phyloP scores from a whole-genome alignment of 2,113 vertebrate species.

The Peromyscus leucopus region DNA sequence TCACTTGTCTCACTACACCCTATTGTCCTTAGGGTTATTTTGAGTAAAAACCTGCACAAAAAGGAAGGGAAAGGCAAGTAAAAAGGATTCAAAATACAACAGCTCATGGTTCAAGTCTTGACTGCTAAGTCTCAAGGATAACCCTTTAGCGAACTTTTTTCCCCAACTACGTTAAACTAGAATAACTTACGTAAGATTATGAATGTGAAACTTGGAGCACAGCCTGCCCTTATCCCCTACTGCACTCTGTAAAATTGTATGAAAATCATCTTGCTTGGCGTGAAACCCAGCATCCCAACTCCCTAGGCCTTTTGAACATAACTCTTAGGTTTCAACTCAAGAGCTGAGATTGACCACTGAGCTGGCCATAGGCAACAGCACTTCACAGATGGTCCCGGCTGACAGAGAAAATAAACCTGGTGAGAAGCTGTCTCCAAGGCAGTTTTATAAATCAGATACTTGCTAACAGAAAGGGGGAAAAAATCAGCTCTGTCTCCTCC shows the following conservation, averaged over 20 bases:
- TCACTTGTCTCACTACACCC: not conserved
- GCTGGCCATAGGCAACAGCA: slow-evolving; percentile 35
- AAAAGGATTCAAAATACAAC: not conserved
- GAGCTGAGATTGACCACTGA: slow-evolving; percentile 31
- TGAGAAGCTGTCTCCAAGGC: slow-evolving; percentile 66
- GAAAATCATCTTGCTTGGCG: slow-evolving; percentile 43
- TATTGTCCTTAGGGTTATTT: accelerated
- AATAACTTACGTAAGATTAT: not conserved
- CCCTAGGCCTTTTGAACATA: slow-evolving; percentile 1
- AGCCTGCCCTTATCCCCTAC: not conserved
- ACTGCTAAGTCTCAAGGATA: not conserved
- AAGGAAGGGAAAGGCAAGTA: accelerated
- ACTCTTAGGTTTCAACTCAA: slow-evolving; percentile 57
- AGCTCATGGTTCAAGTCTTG: not conserved
- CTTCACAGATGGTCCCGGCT: slow-evolving; percentile 65
- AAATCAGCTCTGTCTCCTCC: slow-evolving; percentile 64
- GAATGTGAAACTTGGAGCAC: not conserved
- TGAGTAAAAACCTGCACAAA: not conserved
- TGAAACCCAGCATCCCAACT: slow-evolving; percentile 19
- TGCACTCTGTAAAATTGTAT: not conserved
- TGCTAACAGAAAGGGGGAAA: slow-evolving; percentile 74
- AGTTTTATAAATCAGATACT: slow-evolving; percentile 73
- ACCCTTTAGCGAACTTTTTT: not conserved
- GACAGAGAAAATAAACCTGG: slow-evolving; percentile 57
- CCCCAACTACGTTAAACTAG: not conserved